Evolutionary conservation across 2,888 invertebrate genomes (phyloP).

Genomic region (Crepidodera aurea): DNA sequence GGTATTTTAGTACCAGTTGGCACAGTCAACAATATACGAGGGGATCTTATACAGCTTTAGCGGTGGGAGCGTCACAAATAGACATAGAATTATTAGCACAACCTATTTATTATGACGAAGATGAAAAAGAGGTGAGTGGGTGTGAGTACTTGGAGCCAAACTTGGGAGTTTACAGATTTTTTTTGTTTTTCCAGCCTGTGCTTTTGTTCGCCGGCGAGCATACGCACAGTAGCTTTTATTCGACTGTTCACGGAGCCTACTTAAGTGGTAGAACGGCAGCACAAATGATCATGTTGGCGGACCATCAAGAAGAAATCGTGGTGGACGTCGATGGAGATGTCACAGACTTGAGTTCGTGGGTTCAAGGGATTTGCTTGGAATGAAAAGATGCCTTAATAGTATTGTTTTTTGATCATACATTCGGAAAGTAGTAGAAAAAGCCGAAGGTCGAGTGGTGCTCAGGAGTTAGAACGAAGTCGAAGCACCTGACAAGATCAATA

Average conservation of each 20-base stretch:
- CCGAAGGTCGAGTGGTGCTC: background rate
- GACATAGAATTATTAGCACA: slow-evolving; percentile 89
- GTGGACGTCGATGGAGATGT: slow-evolving; percentile 75
- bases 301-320: slow-evolving; percentile 69
- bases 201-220: slow-evolving; percentile 95
- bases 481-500: too few species aligned
- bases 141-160: too few species aligned
- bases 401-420: background rate
- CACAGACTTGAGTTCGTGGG: slow-evolving; percentile 86
- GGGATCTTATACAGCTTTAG: slow-evolving; percentile 92
- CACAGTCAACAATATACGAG: slow-evolving; percentile 80
- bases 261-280: slow-evolving; percentile 86
- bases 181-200: slow-evolving; percentile 80
- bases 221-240: slow-evolving; percentile 93
- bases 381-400: slow-evolving; percentile 52
- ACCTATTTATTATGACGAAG: slow-evolving; percentile 78
- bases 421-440: background rate
- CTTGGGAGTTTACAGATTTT: too few species aligned
- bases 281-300: slow-evolving; percentile 72
- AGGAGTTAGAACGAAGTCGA: background rate
- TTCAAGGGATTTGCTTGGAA: slow-evolving; percentile 84
- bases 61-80: slow-evolving; percentile 85
- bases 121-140: slow-evolving; percentile 76
- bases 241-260: slow-evolving; percentile 94
- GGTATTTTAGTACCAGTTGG: slow-evolving; percentile 83